Conservation (phyloP, 2,113 vertebrate genomes). For the Spermophilus dauricus region DNA sequence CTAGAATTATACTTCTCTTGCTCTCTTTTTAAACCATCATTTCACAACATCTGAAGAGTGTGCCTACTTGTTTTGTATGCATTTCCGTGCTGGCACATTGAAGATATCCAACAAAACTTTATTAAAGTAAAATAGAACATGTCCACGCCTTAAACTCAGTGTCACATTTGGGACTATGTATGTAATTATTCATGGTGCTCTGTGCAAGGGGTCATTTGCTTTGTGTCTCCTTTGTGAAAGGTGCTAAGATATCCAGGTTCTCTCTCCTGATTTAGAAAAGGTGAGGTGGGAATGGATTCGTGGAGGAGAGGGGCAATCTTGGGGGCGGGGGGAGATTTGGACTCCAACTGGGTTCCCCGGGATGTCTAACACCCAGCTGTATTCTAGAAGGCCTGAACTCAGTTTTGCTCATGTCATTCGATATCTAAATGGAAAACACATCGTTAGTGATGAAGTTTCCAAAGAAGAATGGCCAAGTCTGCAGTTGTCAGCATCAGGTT, state of each 20-base stretch:
- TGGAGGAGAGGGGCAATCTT: not conserved
- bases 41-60: not conserved
- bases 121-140: not conserved
- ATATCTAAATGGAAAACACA: conserved; percentile 43
- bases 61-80: not conserved
- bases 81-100: not conserved
- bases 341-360: not conserved
- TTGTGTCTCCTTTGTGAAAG: not conserved
- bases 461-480: conserved; percentile 59
- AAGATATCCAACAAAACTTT: not conserved
- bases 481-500: conserved; percentile 70
- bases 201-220: not conserved
- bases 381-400: not conserved
- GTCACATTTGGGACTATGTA: not conserved
- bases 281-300: not conserved
- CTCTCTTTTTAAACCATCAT: conserved; percentile 3
- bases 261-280: conserved; percentile 11
- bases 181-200: not conserved
- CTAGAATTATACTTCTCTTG: not conserved
- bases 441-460: conserved; percentile 52
- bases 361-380: not conserved
- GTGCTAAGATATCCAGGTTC: not conserved
- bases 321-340: not conserved
- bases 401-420: not conserved
- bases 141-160: not conserved